Conservation (phyloP, 2,113 vertebrate genomes). For the Seriola aureovittata region DNA sequence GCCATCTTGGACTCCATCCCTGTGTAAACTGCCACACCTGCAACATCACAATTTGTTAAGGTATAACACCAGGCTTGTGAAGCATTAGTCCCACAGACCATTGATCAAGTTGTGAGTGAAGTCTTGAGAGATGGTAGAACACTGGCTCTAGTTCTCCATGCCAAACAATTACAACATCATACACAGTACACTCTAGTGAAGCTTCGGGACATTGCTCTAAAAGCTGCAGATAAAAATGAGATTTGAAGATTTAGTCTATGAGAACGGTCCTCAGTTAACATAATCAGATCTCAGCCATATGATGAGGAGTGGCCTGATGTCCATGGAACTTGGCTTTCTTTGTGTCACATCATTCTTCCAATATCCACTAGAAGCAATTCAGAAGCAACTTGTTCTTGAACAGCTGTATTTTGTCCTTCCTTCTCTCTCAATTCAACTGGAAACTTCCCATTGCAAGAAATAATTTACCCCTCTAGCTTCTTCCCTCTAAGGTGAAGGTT, state of each 20-base stretch:
- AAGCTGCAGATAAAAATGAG: not conserved
- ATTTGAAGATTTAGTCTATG: not conserved
- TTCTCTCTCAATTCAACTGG: not conserved
- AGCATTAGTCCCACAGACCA: not conserved
- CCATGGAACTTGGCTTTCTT: not conserved
- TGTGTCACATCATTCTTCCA: not conserved
- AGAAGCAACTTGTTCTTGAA: not conserved
- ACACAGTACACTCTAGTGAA: not conserved
- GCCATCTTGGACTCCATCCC: conserved; percentile 99
- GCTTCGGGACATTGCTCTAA: not conserved
- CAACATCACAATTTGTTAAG: conserved; percentile 44
- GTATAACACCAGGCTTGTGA: not conserved
- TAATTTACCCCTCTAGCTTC: not conserved
- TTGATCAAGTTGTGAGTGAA: not conserved
- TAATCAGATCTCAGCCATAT: not conserved
- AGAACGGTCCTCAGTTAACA: not conserved
- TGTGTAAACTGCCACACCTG: conserved; percentile 97
- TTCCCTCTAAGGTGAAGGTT: not conserved
- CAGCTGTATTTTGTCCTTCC: not conserved
- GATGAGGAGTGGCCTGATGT: not conserved
- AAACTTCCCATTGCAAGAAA: not conserved
- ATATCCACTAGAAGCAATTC: not conserved
- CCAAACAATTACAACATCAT: not conserved
- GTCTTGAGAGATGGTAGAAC: not conserved
- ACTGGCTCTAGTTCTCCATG: not conserved